phyloP scores from a whole-genome alignment of 2,113 vertebrate genomes.

The Platycercus adscitus region DNA sequence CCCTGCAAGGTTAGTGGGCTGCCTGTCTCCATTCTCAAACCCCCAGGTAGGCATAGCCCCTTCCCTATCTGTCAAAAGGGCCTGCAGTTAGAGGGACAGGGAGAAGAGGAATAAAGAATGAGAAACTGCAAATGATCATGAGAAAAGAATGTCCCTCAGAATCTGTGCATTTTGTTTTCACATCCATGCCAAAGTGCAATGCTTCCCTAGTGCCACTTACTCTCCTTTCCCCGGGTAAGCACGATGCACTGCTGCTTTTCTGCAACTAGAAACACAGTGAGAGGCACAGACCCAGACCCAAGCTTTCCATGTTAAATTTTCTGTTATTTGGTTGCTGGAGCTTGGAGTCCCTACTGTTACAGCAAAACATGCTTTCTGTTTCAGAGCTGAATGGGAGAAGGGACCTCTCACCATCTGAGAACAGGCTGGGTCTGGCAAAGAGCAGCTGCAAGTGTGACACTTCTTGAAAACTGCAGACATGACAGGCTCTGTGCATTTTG shows the following conservation, averaged over 20 bases:
- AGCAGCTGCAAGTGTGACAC: not conserved
- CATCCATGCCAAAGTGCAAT: not conserved
- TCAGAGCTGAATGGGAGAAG: not conserved
- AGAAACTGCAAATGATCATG: not conserved
- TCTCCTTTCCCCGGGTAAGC: not conserved
- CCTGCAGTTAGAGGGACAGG: not conserved
- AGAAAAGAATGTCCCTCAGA: not conserved
- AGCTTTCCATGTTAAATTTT: not conserved
- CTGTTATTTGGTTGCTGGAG: not conserved
- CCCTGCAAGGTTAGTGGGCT: not conserved
- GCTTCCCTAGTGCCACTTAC: not conserved
- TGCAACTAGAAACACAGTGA: not conserved
- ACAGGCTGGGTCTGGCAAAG: not conserved
- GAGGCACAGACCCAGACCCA: not conserved
- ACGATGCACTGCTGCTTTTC: not conserved
- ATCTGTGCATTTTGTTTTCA: not conserved
- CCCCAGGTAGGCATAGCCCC: not conserved
- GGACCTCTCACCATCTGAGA: rapidly evolving
- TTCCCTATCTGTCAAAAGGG: not conserved
- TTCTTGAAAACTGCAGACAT: not conserved
- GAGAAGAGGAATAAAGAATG: not conserved
- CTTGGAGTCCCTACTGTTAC: not conserved
- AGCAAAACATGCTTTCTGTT: not conserved
- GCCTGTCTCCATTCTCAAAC: not conserved
- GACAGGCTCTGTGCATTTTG: not conserved